Evolutionary conservation across 2,888 invertebrate species (phyloP).

Genomic region (Acleris cristana): DNA sequence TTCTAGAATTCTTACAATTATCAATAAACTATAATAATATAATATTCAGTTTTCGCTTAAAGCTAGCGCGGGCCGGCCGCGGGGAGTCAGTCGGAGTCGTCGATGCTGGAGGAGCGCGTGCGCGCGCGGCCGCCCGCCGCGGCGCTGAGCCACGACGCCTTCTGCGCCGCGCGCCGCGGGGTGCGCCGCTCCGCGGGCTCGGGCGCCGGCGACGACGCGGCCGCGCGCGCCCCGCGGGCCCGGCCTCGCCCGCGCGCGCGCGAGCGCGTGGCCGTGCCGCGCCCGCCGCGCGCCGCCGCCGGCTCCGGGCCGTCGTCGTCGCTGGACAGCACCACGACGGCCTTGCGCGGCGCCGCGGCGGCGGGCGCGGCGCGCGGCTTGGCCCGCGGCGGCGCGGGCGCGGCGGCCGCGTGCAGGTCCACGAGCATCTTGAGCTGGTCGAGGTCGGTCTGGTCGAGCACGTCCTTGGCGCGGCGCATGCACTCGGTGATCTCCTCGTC

Average conservation of each 20-base stretch:
- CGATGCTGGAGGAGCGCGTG: constrained; percentile 66
- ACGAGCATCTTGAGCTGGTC: constrained; percentile 58
- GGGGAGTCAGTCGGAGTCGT: constrained; percentile 63
- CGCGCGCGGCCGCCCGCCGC: constrained; percentile 49
- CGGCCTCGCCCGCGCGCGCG: constrained; percentile 38
- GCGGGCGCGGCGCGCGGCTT: constrained; percentile 15
- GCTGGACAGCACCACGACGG: constrained; percentile 64
- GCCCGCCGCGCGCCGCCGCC: constrained; percentile 11
- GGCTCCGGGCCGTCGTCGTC: constrained; percentile 57
- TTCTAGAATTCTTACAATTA: not conserved
- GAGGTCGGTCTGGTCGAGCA: constrained; percentile 67
- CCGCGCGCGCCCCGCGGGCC: constrained; percentile 41
- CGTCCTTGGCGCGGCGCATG: constrained; percentile 61
- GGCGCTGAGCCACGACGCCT: constrained; percentile 67
- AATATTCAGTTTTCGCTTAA: not conserved
- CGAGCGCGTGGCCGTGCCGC: constrained; percentile 10
- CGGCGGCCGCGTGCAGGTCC: constrained; percentile 52
- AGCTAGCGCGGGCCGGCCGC: not conserved
- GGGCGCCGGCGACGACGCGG: constrained; percentile 42
- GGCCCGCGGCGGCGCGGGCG: constrained; percentile 42
- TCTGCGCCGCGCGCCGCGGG: constrained; percentile 69
- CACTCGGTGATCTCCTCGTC: constrained; percentile 67
- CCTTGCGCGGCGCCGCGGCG: constrained; percentile 42
- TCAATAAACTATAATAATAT: not conserved
- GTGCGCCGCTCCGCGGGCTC: constrained; percentile 62